Evolutionary conservation across 2,888 invertebrate genomes (phyloP).

Genomic region (Isotomurus palustris): DNA sequence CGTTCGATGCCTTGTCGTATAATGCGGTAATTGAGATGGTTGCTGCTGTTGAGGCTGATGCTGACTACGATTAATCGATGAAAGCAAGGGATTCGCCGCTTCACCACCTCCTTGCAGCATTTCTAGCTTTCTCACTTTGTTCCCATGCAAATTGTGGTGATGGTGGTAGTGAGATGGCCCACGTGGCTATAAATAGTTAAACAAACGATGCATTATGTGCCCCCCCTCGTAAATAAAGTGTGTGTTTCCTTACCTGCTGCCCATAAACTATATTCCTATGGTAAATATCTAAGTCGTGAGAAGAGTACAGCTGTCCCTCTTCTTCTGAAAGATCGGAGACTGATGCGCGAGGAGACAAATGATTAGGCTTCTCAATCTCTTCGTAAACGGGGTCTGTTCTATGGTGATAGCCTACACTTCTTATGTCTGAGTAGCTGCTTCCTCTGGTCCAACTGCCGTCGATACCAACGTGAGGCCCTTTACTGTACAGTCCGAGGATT

Average conservation of each 20-base stretch:
- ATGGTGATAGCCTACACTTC: constrained; percentile 36
- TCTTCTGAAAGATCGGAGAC: constrained; percentile 46
- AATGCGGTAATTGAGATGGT: constrained; percentile 32
- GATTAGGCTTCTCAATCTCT: constrained; percentile 46
- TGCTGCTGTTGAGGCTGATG: constrained; percentile 22
- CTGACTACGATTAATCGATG: constrained; percentile 37
- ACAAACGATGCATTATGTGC: too few species aligned
- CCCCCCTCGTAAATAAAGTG: neutral
- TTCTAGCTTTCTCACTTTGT: constrained; percentile 39
- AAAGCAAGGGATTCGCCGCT: constrained; percentile 42
- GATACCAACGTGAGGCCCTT: constrained; percentile 29
- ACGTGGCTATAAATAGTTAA: constrained; percentile 24
- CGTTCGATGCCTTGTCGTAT: constrained; percentile 38
- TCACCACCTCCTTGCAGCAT: constrained; percentile 42
- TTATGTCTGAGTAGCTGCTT: constrained; percentile 44
- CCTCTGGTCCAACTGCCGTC: constrained; percentile 46
- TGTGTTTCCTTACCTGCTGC: constrained; percentile 40
- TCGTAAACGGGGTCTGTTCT: constrained; percentile 45
- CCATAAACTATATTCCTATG: constrained; percentile 44
- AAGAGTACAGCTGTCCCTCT: constrained; percentile 43
- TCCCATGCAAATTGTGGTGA: constrained; percentile 41
- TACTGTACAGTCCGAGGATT: constrained; percentile 42
- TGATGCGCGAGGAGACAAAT: constrained; percentile 45
- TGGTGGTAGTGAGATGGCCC: constrained; percentile 40
- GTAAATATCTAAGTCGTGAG: constrained; percentile 45